Evolutionary conservation across 1,140 invertebrate genomes (phyloP).

Genomic region (Ylistrum balloti): DNA sequence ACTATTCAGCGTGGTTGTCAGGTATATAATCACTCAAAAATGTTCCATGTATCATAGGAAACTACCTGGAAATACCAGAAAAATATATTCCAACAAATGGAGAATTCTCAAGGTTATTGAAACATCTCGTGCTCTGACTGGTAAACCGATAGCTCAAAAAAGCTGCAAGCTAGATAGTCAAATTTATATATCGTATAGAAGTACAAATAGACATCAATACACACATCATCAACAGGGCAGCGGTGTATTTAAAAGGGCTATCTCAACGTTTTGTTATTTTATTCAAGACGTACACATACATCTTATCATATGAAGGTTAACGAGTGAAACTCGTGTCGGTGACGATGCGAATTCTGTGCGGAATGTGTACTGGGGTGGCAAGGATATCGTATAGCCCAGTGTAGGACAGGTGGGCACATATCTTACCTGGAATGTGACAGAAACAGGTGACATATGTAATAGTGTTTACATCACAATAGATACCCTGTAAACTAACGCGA

Average conservation of each 20-base stretch:
- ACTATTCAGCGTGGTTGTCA: too few species aligned
- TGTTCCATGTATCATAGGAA: too few species aligned
- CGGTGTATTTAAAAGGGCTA: neutral
- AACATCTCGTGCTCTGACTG: too few species aligned
- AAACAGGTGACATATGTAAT: neutral
- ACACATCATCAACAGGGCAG: neutral
- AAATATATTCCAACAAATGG: too few species aligned
- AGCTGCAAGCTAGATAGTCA: too few species aligned
- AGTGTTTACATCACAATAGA: conserved; percentile 25
- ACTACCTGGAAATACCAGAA: too few species aligned
- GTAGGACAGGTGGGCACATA: neutral
- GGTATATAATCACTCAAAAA: too few species aligned
- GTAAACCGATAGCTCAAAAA: too few species aligned
- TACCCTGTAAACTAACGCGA: neutral
- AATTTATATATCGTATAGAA: too few species aligned
- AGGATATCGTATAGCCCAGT: neutral
- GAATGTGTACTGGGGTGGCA: neutral
- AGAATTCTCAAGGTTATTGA: too few species aligned
- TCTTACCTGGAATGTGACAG: neutral
- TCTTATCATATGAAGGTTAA: neutral
- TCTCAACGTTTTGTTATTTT: neutral
- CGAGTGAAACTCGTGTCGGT: neutral
- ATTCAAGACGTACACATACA: neutral
- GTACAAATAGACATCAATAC: neutral
- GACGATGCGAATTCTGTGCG: neutral